Conservation (phyloP, 2,888 invertebrate species). For the Hypena proboscidalis region DNA sequence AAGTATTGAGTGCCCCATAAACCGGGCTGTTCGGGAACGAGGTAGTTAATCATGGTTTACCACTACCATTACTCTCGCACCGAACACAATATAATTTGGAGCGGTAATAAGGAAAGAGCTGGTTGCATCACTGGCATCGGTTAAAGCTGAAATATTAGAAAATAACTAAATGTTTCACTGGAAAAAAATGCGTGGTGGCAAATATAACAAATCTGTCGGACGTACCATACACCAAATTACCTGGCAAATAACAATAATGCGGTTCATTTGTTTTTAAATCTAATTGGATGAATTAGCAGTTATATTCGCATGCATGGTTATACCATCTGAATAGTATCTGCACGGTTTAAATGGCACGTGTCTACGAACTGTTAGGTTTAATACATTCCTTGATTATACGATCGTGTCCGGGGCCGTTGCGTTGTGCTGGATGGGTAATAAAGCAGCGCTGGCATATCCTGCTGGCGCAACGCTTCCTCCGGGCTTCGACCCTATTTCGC, state of each 20-base stretch:
- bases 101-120: constrained; percentile 41
- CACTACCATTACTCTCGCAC: constrained; percentile 26
- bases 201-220: not conserved
- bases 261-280: too few species aligned
- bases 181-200: not conserved
- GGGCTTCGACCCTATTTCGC: constrained; percentile 38
- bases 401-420: not conserved
- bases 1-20: constrained; percentile 30
- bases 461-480: constrained; percentile 40
- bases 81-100: constrained; percentile 38
- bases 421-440: constrained; percentile 32
- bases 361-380: too few species aligned
- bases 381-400: not conserved
- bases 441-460: constrained; percentile 39
- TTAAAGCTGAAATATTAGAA: constrained; percentile 15
- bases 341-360: too few species aligned
- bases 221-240: too few species aligned
- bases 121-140: constrained; percentile 21
- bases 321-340: too few species aligned
- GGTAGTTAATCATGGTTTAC: constrained; percentile 43
- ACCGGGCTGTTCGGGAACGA: constrained; percentile 22
- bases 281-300: too few species aligned
- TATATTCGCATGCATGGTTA: too few species aligned
- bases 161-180: constrained; percentile 1
- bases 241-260: too few species aligned